These are phyloP conservation scores for Sminthurinus aureus DNA, from an alignment of 2,888 invertebrate genomes.

Conservation along the genomic window DNA sequence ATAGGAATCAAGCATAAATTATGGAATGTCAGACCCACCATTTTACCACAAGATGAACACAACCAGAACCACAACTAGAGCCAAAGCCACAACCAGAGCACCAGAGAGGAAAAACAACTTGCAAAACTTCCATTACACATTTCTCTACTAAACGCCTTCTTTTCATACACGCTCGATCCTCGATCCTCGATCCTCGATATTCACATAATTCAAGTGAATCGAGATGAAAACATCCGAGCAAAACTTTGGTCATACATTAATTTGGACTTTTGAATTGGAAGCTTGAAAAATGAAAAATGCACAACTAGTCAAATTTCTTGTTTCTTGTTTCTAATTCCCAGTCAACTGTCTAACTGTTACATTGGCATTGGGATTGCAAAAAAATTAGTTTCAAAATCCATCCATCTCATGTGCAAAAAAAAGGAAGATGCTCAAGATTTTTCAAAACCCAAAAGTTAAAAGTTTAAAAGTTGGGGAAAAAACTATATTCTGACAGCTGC, in stretches of 20 bases:
- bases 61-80: conserved; percentile 3
- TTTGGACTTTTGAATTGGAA: too few relatives aligned
- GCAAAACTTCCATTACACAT: too few relatives aligned
- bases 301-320: too few relatives aligned
- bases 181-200: too few relatives aligned
- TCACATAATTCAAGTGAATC: too few relatives aligned
- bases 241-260: too few relatives aligned
- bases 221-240: too few relatives aligned
- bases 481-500: not conserved
- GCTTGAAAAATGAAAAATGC: too few relatives aligned
- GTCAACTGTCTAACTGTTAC: too few relatives aligned
- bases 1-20: conserved; percentile 32
- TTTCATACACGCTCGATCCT: not conserved
- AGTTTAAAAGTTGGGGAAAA: not conserved
- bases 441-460: not conserved
- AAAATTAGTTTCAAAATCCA: too few relatives aligned
- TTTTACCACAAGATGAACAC: not conserved
- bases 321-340: too few relatives aligned
- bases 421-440: not conserved
- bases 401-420: not conserved
- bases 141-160: not conserved
- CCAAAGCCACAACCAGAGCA: not conserved
- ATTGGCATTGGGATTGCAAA: too few relatives aligned
- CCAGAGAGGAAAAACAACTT: not conserved
- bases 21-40: conserved; percentile 35